Evolutionary conservation across 2,113 vertebrate species (phyloP).

Genomic region (Upupa epops): DNA sequence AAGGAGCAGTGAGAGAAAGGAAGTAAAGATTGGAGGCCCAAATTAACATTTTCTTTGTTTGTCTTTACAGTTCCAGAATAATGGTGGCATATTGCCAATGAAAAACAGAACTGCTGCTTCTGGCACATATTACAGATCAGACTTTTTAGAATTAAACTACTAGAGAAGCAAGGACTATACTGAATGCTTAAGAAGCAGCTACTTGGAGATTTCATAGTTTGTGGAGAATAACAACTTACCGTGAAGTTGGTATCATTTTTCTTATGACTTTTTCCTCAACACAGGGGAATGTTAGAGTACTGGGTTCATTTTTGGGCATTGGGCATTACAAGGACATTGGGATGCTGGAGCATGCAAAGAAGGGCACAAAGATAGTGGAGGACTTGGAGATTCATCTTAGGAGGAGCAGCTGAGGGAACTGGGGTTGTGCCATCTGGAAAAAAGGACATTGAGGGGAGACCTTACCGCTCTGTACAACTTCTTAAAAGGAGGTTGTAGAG

Average conservation of each 20-base stretch:
- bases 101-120: background rate
- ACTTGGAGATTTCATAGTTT: background rate
- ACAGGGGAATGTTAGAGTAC: background rate
- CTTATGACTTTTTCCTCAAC: fast-evolving
- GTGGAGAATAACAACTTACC: background rate
- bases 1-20: background rate
- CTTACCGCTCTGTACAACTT: too few relatives aligned
- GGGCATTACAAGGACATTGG: too few relatives aligned
- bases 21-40: background rate
- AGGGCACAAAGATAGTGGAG: too few relatives aligned
- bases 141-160: background rate
- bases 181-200: background rate
- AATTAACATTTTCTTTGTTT: constrained; percentile 11
- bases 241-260: background rate
- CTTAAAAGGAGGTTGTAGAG: too few relatives aligned
- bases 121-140: background rate
- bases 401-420: too few relatives aligned
- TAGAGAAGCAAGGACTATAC: background rate
- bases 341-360: too few relatives aligned
- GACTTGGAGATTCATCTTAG: too few relatives aligned
- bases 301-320: too few relatives aligned
- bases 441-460: too few relatives aligned
- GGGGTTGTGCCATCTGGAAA: too few relatives aligned
- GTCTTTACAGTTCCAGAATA: background rate
- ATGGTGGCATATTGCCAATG: background rate